Conservation (phyloP, 2,113 vertebrate species). For the Grallaria varia region DNA sequence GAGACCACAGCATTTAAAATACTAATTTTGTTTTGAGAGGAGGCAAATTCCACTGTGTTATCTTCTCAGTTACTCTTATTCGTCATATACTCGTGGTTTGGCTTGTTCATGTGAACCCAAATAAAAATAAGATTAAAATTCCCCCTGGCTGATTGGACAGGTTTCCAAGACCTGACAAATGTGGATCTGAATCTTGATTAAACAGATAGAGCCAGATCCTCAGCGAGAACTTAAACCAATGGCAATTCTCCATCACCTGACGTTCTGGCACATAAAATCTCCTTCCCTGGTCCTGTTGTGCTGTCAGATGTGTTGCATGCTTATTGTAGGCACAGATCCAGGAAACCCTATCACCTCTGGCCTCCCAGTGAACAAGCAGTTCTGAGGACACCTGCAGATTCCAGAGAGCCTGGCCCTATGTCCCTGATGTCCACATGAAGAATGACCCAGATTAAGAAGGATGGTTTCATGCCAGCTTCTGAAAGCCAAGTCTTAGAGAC, state of each 20-base stretch:
- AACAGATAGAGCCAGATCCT: neutral
- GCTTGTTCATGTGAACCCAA: neutral
- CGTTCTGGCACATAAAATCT: conserved; percentile 37
- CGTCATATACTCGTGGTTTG: neutral
- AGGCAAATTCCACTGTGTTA: neutral
- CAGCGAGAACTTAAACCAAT: neutral
- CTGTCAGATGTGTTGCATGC: conserved; percentile 19
- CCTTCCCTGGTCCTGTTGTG: neutral
- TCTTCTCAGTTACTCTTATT: neutral
- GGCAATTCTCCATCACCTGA: conserved; percentile 30
- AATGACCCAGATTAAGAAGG: conserved; percentile 14
- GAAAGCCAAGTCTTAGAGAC: neutral
- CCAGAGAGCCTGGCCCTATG: conserved; percentile 6
- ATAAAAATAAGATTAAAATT: conserved; percentile 33
- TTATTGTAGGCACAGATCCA: conserved; percentile 27
- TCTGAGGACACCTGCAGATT: conserved; percentile 7
- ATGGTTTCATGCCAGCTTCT: conserved; percentile 33
- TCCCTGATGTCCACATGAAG: conserved; percentile 20
- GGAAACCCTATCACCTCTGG: neutral
- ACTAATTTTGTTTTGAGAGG: neutral
- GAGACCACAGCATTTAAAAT: neutral
- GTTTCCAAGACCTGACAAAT: neutral
- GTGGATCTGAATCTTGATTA: neutral
- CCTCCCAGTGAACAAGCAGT: conserved; percentile 5
- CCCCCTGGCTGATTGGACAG: neutral